Evolutionary conservation across 1,140 invertebrate genomes (phyloP).

Genomic region (Drosophila littoralis): DNA sequence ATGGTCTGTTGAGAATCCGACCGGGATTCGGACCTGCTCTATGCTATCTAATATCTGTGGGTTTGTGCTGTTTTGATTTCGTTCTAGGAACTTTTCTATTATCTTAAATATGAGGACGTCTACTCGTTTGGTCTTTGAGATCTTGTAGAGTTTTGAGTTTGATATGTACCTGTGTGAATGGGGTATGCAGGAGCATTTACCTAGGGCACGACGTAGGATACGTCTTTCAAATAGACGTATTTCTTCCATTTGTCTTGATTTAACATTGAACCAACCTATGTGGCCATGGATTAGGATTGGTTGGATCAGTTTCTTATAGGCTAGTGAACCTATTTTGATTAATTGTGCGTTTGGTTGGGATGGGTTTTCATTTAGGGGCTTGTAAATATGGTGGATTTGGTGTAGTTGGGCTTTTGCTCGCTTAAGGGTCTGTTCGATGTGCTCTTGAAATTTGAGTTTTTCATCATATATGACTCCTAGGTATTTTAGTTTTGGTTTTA

Average conservation of each 20-base stretch:
- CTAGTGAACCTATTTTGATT: too few relatives aligned
- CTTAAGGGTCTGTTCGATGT: neutral
- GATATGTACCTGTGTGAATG: neutral
- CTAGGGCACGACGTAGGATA: neutral
- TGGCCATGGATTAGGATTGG: too few relatives aligned
- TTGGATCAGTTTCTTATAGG: conserved; percentile 13
- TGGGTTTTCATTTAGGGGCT: neutral
- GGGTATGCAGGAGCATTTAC: too few relatives aligned
- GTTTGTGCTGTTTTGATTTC: too few relatives aligned
- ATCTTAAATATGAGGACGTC: too few relatives aligned
- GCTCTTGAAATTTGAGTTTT: conserved; percentile 4
- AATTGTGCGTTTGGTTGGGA: neutral
- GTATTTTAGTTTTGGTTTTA: conserved; percentile 14
- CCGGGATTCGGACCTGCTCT: neutral
- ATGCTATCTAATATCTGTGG: neutral
- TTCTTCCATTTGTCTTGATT: too few relatives aligned
- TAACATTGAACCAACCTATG: too few relatives aligned
- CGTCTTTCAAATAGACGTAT: conserved; percentile 6
- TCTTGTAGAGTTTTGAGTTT: neutral
- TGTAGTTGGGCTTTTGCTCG: neutral
- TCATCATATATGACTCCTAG: conserved; percentile 3
- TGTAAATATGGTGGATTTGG: neutral
- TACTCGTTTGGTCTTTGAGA: too few relatives aligned
- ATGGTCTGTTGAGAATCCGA: neutral
- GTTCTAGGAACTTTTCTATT: neutral